Evolutionary conservation across 1,140 invertebrate genomes (phyloP).

Genomic region (Nomia melanderi): DNA sequence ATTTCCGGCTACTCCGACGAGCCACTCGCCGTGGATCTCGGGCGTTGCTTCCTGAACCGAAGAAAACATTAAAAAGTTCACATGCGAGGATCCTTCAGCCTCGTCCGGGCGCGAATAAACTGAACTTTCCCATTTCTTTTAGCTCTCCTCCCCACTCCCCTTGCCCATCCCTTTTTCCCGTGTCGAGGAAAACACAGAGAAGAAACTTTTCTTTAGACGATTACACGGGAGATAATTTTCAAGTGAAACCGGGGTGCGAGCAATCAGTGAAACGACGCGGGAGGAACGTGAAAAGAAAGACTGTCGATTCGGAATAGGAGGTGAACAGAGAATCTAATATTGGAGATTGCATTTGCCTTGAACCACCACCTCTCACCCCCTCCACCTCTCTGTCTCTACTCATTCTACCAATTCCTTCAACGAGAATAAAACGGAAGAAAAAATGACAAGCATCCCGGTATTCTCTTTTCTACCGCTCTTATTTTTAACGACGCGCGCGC

Average conservation of each 20-base stretch:
- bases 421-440: slow-evolving; percentile 2
- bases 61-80: slow-evolving; percentile 45
- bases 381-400: background rate
- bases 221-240: slow-evolving; percentile 52
- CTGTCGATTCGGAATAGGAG: slow-evolving; percentile 34
- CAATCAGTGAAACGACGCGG: slow-evolving; percentile 52
- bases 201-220: slow-evolving; percentile 11
- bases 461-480: background rate
- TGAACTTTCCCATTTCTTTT: background rate
- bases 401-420: background rate
- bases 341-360: slow-evolving; percentile 60
- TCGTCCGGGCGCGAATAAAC: background rate
- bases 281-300: slow-evolving; percentile 53
- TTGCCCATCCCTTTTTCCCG: too few relatives aligned
- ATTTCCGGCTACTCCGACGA: slow-evolving; percentile 16
- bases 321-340: slow-evolving; percentile 63
- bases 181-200: background rate
- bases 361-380: background rate
- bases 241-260: slow-evolving; percentile 41
- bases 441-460: slow-evolving; percentile 21
- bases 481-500: slow-evolving; percentile 18
- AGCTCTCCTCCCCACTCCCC: too few relatives aligned
- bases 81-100: slow-evolving; percentile 4
- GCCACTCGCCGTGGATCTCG: slow-evolving; percentile 7
- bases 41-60: background rate